Conservation (phyloP, 2,113 vertebrate genomes). For the Smithornis capensis region DNA sequence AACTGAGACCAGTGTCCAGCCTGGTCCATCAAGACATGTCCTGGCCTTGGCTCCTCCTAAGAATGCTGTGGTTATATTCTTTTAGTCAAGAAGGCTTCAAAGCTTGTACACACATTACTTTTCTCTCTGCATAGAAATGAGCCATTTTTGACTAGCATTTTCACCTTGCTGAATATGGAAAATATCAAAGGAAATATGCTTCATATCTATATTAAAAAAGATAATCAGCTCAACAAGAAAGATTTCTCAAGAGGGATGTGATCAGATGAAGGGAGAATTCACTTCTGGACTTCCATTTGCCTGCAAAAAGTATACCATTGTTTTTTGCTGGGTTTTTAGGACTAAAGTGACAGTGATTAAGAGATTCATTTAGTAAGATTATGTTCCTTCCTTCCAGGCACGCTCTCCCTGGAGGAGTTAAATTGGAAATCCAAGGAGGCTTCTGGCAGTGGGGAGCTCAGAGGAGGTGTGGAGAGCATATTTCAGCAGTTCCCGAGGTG, state of each 20-base stretch:
- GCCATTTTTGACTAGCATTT: background rate
- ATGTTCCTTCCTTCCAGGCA: background rate
- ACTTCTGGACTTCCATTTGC: background rate
- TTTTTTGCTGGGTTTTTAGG: background rate
- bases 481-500: background rate
- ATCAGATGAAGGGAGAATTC: background rate
- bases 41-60: background rate
- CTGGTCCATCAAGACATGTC: no score
- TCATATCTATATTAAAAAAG: background rate
- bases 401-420: background rate
- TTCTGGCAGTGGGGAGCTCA: background rate
- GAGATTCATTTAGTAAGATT: constrained; percentile 6
- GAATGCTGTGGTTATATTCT: background rate
- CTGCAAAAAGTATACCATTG: background rate
- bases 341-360: constrained; percentile 18
- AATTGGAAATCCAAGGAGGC: constrained; percentile 16
- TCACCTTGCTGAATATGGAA: background rate
- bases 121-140: background rate
- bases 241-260: background rate
- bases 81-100: background rate
- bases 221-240: background rate
- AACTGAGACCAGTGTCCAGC: background rate
- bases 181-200: background rate
- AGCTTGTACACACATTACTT: background rate
- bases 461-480: background rate